Base-by-base conservation (phyloP, 2,888 invertebrate genomes). In the Andrena bicolor region DNA sequence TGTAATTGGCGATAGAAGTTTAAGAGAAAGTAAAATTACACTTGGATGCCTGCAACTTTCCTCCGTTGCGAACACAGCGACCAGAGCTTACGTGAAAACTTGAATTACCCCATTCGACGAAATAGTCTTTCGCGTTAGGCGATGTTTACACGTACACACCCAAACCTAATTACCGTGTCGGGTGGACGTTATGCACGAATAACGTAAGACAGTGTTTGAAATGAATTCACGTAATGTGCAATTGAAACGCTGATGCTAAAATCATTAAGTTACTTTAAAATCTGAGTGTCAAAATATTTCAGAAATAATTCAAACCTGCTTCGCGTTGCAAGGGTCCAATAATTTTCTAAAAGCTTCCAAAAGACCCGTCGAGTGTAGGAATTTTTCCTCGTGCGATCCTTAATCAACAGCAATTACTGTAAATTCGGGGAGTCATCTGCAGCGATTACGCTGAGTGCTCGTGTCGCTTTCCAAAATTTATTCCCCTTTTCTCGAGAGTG, bases 21-120 rank as follows among this genome's bases (percentile, higher is more conserved):
- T 49, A 49, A 75, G 82, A 79, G 82, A 82, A 82, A 82, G 82
- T 73, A 13, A 79, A 41, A 79, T 79, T 68, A 64, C 63, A 16
- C 35, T 41, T 23, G 26, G 32, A 49, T n/a, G 23, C 5, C 13
- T 28, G 28, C 35, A 49, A 77, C 66, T 75, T 82, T 74, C 70
- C 35, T 61, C 48, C 35, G 2, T 23, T 20, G 35, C 20, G 26
- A 51, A 23, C n/a, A 51, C 41, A 32, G 35, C 69, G 64, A 56
- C 69, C 41, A 20, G 60, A 58, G 68, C 72, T 72, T 76, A 76
- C 76, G 56, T 76, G 80, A 63, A 72, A 76, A 68, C 68, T 68
- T 30, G 68, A 28, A 68, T 3, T 53, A 30, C 60, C 23, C 7
- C 32, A 5, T 28, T 70, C n/a, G n/a, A 49, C 23, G 3, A 23